Evolutionary conservation across 1,140 invertebrate genomes (phyloP).

Genomic region (Phymastichus coffea): DNA sequence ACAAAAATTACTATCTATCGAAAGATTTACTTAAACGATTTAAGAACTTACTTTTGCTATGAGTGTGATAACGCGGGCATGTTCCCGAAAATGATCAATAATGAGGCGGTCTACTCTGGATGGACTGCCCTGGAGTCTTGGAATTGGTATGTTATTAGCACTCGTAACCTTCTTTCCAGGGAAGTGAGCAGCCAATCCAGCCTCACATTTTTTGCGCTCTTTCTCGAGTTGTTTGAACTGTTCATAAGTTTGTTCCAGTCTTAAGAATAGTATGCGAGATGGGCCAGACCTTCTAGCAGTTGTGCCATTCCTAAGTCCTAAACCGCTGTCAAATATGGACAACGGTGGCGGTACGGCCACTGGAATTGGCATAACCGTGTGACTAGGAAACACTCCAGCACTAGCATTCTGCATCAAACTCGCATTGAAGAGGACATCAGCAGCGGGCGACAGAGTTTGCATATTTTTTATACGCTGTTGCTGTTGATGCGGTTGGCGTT

Average conservation of each 20-base stretch:
- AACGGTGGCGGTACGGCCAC: conserved; percentile 39
- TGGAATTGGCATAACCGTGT: conserved; percentile 46
- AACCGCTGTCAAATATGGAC: conserved; percentile 37
- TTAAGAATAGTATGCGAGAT: conserved; percentile 69
- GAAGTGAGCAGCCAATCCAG: conserved; percentile 76
- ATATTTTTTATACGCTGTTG: conserved; percentile 35
- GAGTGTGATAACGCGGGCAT: conserved; percentile 61
- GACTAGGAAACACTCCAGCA: conserved; percentile 39
- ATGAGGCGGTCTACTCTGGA: conserved; percentile 80
- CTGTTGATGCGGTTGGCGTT: conserved; percentile 27
- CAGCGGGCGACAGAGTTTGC: conserved; percentile 29
- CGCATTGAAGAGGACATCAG: conserved; percentile 47
- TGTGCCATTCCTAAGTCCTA: conserved; percentile 40
- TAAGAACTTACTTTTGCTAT: conserved; percentile 48
- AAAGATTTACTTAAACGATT: no score
- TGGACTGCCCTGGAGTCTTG: conserved; percentile 77
- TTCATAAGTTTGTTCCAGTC: conserved; percentile 78
- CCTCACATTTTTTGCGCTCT: conserved; percentile 83
- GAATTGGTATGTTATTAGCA: conserved; percentile 78
- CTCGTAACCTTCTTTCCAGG: conserved; percentile 80
- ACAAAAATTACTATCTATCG: no score
- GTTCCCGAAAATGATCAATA: conserved; percentile 80
- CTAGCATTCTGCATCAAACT: conserved; percentile 38
- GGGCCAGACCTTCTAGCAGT: conserved; percentile 58
- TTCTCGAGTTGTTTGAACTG: conserved; percentile 81